Base-by-base conservation (phyloP, 2,888 invertebrate species). In the Hypolimnas misippus region DNA sequence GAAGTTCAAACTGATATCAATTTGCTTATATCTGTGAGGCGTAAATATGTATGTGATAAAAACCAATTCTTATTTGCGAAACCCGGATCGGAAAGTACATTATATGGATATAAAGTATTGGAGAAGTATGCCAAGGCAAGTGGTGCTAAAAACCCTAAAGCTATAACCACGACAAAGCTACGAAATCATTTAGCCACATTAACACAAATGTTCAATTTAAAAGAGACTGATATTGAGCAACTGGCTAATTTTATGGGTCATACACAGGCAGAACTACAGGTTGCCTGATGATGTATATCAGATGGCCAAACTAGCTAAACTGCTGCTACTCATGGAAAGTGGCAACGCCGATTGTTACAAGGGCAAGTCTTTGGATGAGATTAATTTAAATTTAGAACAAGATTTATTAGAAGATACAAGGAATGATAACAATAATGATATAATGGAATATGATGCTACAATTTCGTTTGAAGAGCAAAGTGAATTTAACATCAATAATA, bases 31-130 rank as follows among this genome's bases (percentile, higher is more conserved):
- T n/a, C n/a, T n/a, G n/a, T n/a, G n/a, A n/a, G n/a, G n/a, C n/a
- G n/a, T n/a, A n/a, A n/a, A n/a, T n/a, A n/a, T n/a, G n/a, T n/a
- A n/a, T n/a, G n/a, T n/a, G n/a, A n/a, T n/a, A n/a, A n/a, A n/a
- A n/a, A n/a, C n/a, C n/a, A n/a, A n/a, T n/a, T 65, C 4, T 57
- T 73, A 51, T 71, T 73, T 62, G 69, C 50, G n/a, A 71, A 66
- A 12, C 25, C 60, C 40, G 61, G 57, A 16, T 50, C 51, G 8
- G 29, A 38, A 54, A 55, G 55, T 52, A 57, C n/a, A n/a, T n/a
- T 59, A 33, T 52, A 33, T 35, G 58, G 64, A 46, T 67, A 65
- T 38, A 67, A 67, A 65, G 38, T 49, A 5, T 57, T 67, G 31
- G 62, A 49, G 33, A 56, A 46, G 14, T 44, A 55, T 44, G 44